phyloP scores from a whole-genome alignment of 2,797 vertebrate species.

The Mormyrus hasselquistii region DNA sequence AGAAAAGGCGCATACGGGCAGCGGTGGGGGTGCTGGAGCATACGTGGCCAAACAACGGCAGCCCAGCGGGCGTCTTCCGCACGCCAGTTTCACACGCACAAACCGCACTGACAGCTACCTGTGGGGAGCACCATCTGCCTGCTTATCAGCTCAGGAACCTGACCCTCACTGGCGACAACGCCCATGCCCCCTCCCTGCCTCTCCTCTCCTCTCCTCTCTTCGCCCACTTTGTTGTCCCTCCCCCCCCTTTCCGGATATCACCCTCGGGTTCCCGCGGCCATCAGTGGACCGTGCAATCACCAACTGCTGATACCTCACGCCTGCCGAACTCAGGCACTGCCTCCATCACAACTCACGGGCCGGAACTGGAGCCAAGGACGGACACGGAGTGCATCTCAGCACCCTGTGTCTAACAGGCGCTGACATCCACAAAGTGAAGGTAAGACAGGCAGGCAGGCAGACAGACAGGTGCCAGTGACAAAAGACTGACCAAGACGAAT shows the following conservation, averaged over 20 bases:
- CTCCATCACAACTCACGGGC: not conserved
- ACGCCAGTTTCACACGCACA: not conserved
- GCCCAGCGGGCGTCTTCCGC: not conserved
- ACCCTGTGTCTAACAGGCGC: not conserved
- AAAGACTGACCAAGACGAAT: not conserved
- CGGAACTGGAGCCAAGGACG: not conserved
- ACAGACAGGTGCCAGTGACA: not conserved
- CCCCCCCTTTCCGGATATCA: constrained; percentile 30
- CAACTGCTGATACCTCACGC: constrained; percentile 42
- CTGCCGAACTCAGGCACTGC: constrained; percentile 44
- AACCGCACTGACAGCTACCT: not conserved
- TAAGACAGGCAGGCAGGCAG: not conserved
- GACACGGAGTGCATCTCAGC: not conserved
- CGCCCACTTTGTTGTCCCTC: not conserved
- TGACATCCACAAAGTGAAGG: not conserved
- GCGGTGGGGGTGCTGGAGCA: not conserved
- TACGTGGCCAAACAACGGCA: not conserved
- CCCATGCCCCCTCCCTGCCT: not conserved
- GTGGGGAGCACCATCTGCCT: not conserved
- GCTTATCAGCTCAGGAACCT: not conserved
- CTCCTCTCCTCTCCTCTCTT: not conserved
- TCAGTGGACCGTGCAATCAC: constrained; percentile 49
- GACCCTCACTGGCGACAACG: not conserved
- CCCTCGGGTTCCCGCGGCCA: constrained; percentile 38
- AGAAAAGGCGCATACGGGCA: not conserved